Conservation (phyloP, 23 tunicate genomes). For the Ascidia mentula region DNA sequence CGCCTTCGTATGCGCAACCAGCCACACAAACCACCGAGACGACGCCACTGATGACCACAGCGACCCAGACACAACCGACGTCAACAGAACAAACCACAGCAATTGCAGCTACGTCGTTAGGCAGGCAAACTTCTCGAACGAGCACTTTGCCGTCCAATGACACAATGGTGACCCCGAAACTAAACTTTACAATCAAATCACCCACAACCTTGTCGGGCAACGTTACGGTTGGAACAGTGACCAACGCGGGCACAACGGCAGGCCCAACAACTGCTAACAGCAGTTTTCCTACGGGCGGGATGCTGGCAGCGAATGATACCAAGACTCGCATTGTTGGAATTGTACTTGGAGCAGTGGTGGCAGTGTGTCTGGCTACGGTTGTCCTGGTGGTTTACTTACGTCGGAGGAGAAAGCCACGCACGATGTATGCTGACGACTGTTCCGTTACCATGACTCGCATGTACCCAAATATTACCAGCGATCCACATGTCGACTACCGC, state of each 20-base stretch:
- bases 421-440: slow-evolving; percentile 41
- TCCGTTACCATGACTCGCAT: slow-evolving; percentile 76
- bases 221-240: not conserved
- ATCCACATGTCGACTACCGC: slow-evolving; percentile 1
- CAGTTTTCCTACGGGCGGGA: not conserved
- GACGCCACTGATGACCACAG: not conserved
- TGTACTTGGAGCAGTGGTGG: slow-evolving; percentile 17
- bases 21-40: not conserved
- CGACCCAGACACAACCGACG: not conserved
- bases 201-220: not conserved
- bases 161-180: too few relatives aligned
- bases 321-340: not conserved
- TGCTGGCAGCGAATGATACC: not conserved
- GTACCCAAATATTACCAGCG: slow-evolving; percentile 47
- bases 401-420: slow-evolving; percentile 23
- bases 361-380: slow-evolving; percentile 22
- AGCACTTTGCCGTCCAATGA: too few relatives aligned
- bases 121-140: too few relatives aligned
- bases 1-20: slow-evolving; percentile 1
- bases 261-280: not conserved
- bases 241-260: not conserved
- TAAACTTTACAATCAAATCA: too few relatives aligned
- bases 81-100: not conserved
- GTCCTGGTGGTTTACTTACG: slow-evolving; percentile 34
- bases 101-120: too few relatives aligned